phyloP scores from a whole-genome alignment of 2,888 invertebrate species.

The Barypeithes pellucidus region DNA sequence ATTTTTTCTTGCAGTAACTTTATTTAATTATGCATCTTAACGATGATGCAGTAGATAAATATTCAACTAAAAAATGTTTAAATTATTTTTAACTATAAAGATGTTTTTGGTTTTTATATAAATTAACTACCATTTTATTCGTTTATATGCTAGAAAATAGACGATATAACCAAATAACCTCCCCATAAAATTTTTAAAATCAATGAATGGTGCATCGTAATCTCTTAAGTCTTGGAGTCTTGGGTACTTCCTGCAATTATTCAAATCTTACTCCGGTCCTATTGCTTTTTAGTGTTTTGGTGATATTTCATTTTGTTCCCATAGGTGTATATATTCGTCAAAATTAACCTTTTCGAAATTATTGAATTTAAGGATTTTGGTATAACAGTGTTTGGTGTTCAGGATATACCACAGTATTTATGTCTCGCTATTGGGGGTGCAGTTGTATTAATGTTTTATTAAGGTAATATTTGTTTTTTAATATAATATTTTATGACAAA shows the following conservation, averaged over 20 bases:
- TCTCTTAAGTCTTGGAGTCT: not conserved
- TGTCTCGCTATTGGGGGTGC: conserved; percentile 46
- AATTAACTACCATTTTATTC: too few species aligned
- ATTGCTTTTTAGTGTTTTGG: not conserved
- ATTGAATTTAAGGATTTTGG: conserved; percentile 19
- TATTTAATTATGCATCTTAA: too few species aligned
- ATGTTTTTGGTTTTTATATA: too few species aligned
- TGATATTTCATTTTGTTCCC: conserved; percentile 6
- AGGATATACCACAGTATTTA: conserved; percentile 52
- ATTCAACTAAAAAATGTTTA: too few species aligned
- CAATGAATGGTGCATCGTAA: too few species aligned
- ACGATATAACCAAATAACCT: too few species aligned
- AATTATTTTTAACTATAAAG: too few species aligned
- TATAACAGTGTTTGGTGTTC: conserved; percentile 51
- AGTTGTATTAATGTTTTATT: conserved; percentile 47
- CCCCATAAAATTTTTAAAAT: too few species aligned
- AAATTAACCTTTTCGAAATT: conserved; percentile 13
- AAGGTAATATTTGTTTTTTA: conserved; percentile 41
- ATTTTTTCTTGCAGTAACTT: too few species aligned
- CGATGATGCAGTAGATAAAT: too few species aligned
- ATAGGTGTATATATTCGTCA: conserved; percentile 38
- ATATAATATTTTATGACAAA: too few species aligned
- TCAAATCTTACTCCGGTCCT: not conserved
- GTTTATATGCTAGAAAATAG: too few species aligned
- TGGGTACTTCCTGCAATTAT: conserved; percentile 4